Percentiles rank a stretch among this genome's conserved stretches.
Conservation (phyloP, 2,888 invertebrate species). For the Athalia circularis region DNA sequence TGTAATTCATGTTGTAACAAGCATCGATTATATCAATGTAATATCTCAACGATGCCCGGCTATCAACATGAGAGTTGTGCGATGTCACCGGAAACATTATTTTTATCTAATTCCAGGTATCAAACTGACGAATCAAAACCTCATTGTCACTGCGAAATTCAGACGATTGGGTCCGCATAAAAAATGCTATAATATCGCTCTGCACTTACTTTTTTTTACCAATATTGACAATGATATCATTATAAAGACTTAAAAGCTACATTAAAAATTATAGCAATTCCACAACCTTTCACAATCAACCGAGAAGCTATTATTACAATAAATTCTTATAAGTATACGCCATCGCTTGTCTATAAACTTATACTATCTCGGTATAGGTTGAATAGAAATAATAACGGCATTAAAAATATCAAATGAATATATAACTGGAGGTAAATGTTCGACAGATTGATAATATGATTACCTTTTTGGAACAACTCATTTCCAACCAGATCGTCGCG, state of each 20-base stretch:
- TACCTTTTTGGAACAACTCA: too few species aligned
- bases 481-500: too few species aligned
- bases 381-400: slow-evolving; percentile 5
- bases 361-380: background rate
- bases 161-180: background rate
- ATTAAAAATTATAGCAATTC: slow-evolving; percentile 16
- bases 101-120: background rate
- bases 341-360: background rate
- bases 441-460: too few species aligned
- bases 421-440: too few species aligned
- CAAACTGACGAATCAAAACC: background rate
- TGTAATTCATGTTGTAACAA: slow-evolving; percentile 14
- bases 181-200: background rate
- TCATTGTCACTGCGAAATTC: background rate
- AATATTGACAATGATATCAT: background rate
- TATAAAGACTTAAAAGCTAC: slow-evolving; percentile 11
- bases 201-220: background rate
- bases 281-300: slow-evolving; percentile 1
- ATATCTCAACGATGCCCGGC: slow-evolving; percentile 6
- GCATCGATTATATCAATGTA: slow-evolving; percentile 16
- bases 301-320: slow-evolving; percentile 17
- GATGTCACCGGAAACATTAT: background rate
- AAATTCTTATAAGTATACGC: slow-evolving; percentile 21
- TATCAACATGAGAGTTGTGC: slow-evolving; percentile 22
- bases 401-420: background rate